A percentile compares a stretch with the other conserved stretches of the same genome.
Conservation (phyloP, 2,888 invertebrate species). For the Cecidostiba fungosa region DNA sequence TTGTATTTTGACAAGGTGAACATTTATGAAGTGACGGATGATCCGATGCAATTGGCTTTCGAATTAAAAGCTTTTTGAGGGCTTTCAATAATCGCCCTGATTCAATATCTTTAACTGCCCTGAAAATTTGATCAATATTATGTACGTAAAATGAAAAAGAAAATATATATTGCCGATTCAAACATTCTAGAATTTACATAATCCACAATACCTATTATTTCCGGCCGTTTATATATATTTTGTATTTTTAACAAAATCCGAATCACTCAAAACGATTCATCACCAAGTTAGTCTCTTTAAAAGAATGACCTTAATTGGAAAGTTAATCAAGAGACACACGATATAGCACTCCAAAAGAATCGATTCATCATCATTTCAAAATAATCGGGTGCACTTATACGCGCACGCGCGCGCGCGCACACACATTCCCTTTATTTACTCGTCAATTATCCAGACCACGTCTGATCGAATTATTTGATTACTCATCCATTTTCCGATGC, state of each 20-base stretch:
- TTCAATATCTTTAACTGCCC: not conserved
- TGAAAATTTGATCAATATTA: not conserved
- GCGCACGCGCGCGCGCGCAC: not conserved
- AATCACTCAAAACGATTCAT: not conserved
- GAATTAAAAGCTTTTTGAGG: not conserved
- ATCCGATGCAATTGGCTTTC: not conserved
- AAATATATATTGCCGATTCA: too few species aligned
- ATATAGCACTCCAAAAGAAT: slow-evolving; percentile 13
- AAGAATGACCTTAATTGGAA: not conserved
- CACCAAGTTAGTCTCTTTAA: not conserved
- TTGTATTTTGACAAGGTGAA: not conserved
- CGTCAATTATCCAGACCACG: slow-evolving; percentile 27
- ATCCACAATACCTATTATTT: too few species aligned
- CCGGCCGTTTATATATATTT: too few species aligned
- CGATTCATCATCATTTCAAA: slow-evolving; percentile 10
- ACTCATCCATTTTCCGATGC: slow-evolving; percentile 22
- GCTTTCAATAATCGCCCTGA: not conserved
- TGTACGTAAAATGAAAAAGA: too few species aligned
- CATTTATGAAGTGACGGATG: not conserved
- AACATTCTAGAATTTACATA: too few species aligned
- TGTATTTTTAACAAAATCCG: not conserved
- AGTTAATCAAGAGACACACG: not conserved
- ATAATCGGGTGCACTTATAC: not conserved
- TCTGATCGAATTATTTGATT: slow-evolving; percentile 39
- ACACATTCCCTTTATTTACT: slow-evolving; percentile 28